Percentiles rank a stretch among this genome's conserved stretches.
phyloP scores from a whole-genome alignment of 2,888 invertebrate genomes.

The Hydropsyche betteni region DNA sequence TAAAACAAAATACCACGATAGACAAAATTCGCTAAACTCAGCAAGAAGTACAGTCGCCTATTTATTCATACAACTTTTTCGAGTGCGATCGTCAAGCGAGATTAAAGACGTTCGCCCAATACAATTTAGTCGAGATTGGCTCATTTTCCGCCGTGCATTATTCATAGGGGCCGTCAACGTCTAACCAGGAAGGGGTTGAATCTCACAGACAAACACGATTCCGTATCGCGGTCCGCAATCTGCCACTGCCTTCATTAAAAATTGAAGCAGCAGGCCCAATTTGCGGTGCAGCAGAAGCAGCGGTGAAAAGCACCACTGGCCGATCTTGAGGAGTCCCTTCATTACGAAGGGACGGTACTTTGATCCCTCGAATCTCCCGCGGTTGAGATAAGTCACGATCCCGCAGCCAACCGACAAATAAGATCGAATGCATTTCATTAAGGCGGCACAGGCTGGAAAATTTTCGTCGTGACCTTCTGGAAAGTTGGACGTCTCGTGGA shows the following conservation, averaged over 20 bases:
- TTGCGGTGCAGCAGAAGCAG: background rate
- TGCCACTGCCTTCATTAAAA: slow-evolving; percentile 8
- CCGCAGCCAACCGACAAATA: background rate
- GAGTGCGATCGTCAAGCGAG: background rate
- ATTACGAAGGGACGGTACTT: background rate
- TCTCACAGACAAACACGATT: slow-evolving; percentile 11
- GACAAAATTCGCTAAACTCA: too few relatives aligned
- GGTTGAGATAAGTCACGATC: slow-evolving; percentile 3
- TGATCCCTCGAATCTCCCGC: slow-evolving; percentile 1
- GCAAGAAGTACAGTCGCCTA: too few relatives aligned
- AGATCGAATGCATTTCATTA: background rate
- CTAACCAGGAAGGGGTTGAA: background rate
- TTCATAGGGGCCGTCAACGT: background rate
- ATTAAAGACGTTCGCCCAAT: slow-evolving; percentile 4
- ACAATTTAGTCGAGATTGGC: slow-evolving; percentile 6
- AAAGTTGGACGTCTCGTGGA: slow-evolving; percentile 19
- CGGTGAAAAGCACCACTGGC: too few relatives aligned
- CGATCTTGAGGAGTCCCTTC: background rate
- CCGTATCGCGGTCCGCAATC: background rate
- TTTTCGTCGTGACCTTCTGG: background rate
- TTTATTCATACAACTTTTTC: too few relatives aligned
- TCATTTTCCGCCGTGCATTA: slow-evolving; percentile 9
- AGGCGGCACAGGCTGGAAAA: background rate
- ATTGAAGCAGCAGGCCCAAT: slow-evolving; percentile 20
- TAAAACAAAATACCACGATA: too few relatives aligned